phyloP scores from a whole-genome alignment of 2,797 vertebrate genomes.

The Mormyrops attenuatus region DNA sequence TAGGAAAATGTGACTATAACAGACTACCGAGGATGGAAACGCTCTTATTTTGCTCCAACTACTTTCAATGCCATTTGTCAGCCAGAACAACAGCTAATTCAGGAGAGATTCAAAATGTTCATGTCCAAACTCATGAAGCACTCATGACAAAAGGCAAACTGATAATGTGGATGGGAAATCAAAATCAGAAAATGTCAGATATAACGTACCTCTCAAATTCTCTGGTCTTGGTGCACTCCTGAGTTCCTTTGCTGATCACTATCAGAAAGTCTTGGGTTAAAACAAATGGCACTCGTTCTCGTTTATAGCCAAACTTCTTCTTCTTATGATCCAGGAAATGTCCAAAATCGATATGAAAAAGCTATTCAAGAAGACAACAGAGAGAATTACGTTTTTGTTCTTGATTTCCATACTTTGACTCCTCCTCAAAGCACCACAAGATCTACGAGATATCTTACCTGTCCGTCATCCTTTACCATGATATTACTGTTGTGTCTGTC shows the following conservation, averaged over 20 bases:
- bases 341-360: conserved; percentile 75
- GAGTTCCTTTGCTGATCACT: conserved; percentile 74
- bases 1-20: background rate
- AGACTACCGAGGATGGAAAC: background rate
- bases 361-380: conserved; percentile 42
- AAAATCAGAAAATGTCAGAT: no score
- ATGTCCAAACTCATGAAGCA: background rate
- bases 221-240: conserved; percentile 72
- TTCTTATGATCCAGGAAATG: conserved; percentile 76
- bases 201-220: conserved; percentile 66
- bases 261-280: conserved; percentile 73
- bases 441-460: conserved; percentile 45
- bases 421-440: conserved; percentile 14
- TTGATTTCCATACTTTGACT: background rate
- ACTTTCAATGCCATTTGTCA: background rate
- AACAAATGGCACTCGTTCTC: conserved; percentile 73
- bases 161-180: background rate
- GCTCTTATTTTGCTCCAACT: background rate
- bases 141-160: background rate
- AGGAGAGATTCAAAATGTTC: background rate
- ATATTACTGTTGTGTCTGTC: conserved; percentile 76
- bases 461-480: conserved; percentile 76
- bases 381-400: background rate
- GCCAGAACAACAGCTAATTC: background rate
- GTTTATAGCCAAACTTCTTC: conserved; percentile 77